Percentiles rank a stretch among this genome's conserved stretches.
phyloP scores from a whole-genome alignment of 2,888 invertebrate genomes.

The Lamellibrachia columna region DNA sequence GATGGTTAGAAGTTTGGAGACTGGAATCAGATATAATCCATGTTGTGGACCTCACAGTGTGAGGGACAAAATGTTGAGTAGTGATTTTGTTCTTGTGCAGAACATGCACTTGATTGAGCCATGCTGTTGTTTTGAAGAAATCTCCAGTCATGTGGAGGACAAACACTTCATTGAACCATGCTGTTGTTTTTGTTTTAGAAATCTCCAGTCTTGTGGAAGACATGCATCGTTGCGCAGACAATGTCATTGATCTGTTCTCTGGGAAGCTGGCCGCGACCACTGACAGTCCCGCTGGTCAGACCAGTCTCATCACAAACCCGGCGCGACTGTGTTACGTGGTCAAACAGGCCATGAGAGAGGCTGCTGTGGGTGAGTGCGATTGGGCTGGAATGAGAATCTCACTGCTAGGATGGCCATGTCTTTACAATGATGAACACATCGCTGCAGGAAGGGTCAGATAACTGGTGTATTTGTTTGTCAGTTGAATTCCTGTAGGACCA shows the following conservation, averaged over 20 bases:
- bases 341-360: slow-evolving; percentile 73
- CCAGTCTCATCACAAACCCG: slow-evolving; percentile 70
- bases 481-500: background rate
- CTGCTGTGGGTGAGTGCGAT: slow-evolving; percentile 70
- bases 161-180: background rate
- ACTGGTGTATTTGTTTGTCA: background rate
- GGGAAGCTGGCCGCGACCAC: slow-evolving; percentile 47
- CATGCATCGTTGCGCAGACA: slow-evolving; percentile 73
- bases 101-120: too few relatives aligned
- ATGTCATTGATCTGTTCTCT: slow-evolving; percentile 72
- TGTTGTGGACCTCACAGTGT: too few relatives aligned
- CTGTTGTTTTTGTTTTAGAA: slow-evolving; percentile 67
- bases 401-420: background rate
- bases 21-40: too few relatives aligned
- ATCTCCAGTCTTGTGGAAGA: slow-evolving; percentile 74
- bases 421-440: background rate
- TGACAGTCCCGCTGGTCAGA: slow-evolving; percentile 40
- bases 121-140: too few relatives aligned
- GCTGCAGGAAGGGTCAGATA: background rate
- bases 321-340: slow-evolving; percentile 73
- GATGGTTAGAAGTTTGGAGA: too few relatives aligned
- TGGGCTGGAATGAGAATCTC: background rate
- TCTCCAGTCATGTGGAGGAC: too few relatives aligned
- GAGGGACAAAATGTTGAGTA: too few relatives aligned
- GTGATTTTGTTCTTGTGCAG: too few relatives aligned